These are phyloP conservation scores for Cavia porcellus DNA, from an alignment of 2,113 vertebrate genomes.

Conservation along the genomic window DNA sequence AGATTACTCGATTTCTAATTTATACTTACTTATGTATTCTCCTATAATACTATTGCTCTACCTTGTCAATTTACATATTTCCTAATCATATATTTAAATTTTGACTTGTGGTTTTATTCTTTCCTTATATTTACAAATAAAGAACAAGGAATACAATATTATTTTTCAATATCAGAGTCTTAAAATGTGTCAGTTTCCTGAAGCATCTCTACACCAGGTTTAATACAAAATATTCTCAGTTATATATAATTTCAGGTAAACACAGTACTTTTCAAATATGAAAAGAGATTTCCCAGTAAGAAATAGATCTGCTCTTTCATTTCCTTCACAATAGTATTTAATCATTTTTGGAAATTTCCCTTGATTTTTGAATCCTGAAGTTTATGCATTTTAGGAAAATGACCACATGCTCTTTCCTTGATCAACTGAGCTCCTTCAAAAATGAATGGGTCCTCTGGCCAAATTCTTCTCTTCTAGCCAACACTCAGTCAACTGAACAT, in stretches of 20 bases:
- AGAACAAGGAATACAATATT: background rate
- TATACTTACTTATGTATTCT: background rate
- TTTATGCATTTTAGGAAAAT: background rate
- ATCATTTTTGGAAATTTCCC: background rate
- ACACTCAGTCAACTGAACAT: background rate
- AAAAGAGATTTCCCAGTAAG: background rate
- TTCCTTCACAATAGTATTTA: background rate
- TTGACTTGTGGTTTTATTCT: background rate
- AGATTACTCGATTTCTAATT: background rate
- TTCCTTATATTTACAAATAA: background rate
- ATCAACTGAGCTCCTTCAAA: background rate
- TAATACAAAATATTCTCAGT: background rate
- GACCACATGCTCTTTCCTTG: background rate
- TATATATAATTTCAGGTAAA: background rate
- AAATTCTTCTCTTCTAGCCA: background rate
- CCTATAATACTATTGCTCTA: background rate
- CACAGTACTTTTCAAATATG: background rate
- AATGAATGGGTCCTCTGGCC: accelerated
- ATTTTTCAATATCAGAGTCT: background rate
- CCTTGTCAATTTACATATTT: background rate
- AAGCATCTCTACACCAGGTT: background rate
- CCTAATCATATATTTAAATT: background rate
- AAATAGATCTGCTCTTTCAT: background rate
- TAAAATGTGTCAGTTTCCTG: background rate
- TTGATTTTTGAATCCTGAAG: background rate